phyloP scores from a whole-genome alignment of 2,113 vertebrate genomes.

The Mormyrus iriodes region DNA sequence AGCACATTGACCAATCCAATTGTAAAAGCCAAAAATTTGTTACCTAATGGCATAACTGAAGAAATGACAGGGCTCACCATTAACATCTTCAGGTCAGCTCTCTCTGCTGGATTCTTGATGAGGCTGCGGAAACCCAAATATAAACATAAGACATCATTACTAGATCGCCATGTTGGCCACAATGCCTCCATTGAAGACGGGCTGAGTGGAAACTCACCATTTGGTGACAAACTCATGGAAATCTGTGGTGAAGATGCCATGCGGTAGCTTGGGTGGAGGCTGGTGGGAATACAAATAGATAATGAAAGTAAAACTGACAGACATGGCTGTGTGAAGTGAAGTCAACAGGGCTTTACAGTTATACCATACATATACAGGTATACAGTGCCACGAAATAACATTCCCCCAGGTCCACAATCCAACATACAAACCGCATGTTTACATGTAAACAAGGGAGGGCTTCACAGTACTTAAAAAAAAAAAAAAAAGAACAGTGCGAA shows the following conservation, averaged over 20 bases:
- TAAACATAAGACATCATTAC: background rate
- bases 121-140: slow-evolving; percentile 62
- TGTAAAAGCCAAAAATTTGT: background rate
- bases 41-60: background rate
- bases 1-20: background rate
- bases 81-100: slow-evolving; percentile 92
- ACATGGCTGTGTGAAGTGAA: background rate
- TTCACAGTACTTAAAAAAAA: background rate
- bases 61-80: slow-evolving; percentile 65
- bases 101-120: slow-evolving; percentile 93
- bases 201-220: slow-evolving; percentile 69
- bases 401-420: background rate
- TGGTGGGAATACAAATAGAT: slow-evolving; percentile 38
- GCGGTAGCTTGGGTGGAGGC: slow-evolving; percentile 91
- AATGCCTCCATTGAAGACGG: background rate
- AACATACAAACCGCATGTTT: background rate
- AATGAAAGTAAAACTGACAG: background rate
- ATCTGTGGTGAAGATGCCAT: slow-evolving; percentile 81
- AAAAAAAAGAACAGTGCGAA: background rate
- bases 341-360: background rate
- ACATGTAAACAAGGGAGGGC: too few relatives aligned
- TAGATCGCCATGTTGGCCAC: background rate
- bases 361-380: background rate
- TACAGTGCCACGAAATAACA: background rate
- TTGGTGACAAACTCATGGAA: slow-evolving; percentile 99